A percentile compares a stretch with the other conserved stretches of the same genome.
Conservation (phyloP, 2,797 vertebrate species). For the Pseudotriccus pelzelni region DNA sequence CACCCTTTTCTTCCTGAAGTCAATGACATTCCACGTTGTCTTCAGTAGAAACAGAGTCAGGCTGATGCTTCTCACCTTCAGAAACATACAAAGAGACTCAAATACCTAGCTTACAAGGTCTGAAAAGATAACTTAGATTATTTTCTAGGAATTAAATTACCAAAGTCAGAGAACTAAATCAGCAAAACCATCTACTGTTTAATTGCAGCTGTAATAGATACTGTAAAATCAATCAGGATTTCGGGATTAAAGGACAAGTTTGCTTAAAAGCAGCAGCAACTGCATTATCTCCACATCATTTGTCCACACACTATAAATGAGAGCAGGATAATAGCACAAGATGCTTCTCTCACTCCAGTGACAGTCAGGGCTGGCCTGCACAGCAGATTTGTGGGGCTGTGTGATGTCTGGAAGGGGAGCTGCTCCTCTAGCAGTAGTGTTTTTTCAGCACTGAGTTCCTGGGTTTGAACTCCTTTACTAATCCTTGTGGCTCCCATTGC, state of each 20-base stretch:
- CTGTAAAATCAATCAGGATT: background rate
- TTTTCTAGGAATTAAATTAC: background rate
- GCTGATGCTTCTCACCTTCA: background rate
- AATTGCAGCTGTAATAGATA: background rate
- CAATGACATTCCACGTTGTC: background rate
- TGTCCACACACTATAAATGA: background rate
- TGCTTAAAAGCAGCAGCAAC: background rate
- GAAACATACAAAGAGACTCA: background rate
- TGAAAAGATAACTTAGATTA: background rate
- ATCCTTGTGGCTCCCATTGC: background rate
- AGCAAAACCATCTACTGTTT: background rate
- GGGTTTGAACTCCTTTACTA: background rate
- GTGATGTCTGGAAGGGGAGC: background rate
- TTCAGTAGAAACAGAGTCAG: background rate
- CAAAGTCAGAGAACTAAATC: background rate
- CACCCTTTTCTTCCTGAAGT: background rate
- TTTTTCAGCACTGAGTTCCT: background rate
- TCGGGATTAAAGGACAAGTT: background rate
- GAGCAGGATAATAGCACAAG: background rate
- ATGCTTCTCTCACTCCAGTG: background rate
- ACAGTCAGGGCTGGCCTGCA: background rate
- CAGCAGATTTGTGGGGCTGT: background rate
- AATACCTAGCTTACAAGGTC: background rate
- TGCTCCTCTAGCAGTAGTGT: background rate
- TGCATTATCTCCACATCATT: background rate